Evolutionary conservation across 2,797 vertebrate species (phyloP), one percentile per base, ranked within the genome.

Genomic region (Oryzias dopingdopingensis): DNA sequence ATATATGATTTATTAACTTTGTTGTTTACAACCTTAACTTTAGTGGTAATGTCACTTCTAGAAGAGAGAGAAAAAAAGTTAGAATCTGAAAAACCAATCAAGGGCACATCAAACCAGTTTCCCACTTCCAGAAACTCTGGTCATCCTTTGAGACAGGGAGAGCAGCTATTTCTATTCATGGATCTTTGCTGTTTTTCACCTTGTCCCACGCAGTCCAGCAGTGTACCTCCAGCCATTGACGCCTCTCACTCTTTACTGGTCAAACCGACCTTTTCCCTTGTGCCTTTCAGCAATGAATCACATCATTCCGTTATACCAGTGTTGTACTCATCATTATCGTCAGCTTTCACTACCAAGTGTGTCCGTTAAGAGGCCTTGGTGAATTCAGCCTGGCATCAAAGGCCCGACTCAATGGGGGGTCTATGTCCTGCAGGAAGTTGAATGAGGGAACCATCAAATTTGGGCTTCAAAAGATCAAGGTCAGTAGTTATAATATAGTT

Each of bases 401-500:
- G 59, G 55, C 41, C 41, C 57, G 66, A 60, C 68, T 64, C 43
- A 59, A 18, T 20, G 60, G 45, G 45, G 40, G 55, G 65, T 56
- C 58, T 67, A 29, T 55, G 54, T 79, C 74, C 73, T 47, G 72
- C 7, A 41, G 73, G 72, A 57, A 50, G 86, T 77, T 87, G 71
- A 76, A 81, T 80, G 40, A 65, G 51, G 56, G 59, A 70, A 72
- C 41, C 62, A 65, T 69, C 54, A 54, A 76, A 64, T 51, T 63
- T 83, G 66, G 66, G 53, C 63, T 67, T 74, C 69, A 56, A 75
- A 79, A 54, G 57, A 82, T 65, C 52, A 71, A 73, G 76, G 82
- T 84, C 65, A 76, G 62, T 59, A 56, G 63, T 67, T 83, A 22
- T 84, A 78, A 88, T 76, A 55, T 52, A 66, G 60, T 74, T 74